Evolutionary conservation across 2,888 invertebrate species (phyloP), one percentile per base, ranked within the genome.

Genomic region (Stenolophus ochropezus): DNA sequence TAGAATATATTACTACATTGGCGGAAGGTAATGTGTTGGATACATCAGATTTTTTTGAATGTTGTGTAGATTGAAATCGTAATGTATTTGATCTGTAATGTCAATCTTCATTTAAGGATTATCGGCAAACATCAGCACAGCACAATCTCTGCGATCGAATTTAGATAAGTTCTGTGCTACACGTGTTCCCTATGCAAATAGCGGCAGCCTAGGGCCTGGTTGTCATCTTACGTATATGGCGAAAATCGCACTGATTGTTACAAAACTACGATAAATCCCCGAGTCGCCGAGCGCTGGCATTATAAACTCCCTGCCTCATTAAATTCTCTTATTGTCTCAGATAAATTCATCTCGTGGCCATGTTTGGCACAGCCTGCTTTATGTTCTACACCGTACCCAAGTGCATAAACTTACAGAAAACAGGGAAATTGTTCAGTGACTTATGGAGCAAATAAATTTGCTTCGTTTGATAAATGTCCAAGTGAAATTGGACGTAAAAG

Each of bases 211-310:
- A 4, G 25, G 69, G 33, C 42, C n/a, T 49, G 18, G 6, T 47
- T 23, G 49, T 73, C 73, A 49, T 73, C 23, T 47, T 73, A 69
- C 76, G 33, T 56, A 76, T 76, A 76, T 56, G 76, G 76, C 25
- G 56, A 76, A 56, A 76, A 76, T 76, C 53, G 76, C 27, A 33
- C 76, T 76, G 76, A 76, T 76, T 76, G 76, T 76, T 76, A 42
- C 76, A 76, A 75, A 75, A 75, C 74, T 23, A 58, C 27, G 58
- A 76, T 76, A 76, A 76, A 76, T 76, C 58, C 53, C n/a, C 18
- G n/a, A 51, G 53, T 47, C 73, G 73, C n/a, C 23, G 11, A 18
- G 76, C 33, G n/a, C 33, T 58, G 56, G 53, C 76, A 56, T 75
- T 75, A 75, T 76, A 76, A 74, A 51, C 27, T 74, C 51, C n/a